Percentiles rank a stretch among this genome's conserved stretches.
Conservation (phyloP, 1,140 invertebrate species). For the Oncopeltus fasciatus region DNA sequence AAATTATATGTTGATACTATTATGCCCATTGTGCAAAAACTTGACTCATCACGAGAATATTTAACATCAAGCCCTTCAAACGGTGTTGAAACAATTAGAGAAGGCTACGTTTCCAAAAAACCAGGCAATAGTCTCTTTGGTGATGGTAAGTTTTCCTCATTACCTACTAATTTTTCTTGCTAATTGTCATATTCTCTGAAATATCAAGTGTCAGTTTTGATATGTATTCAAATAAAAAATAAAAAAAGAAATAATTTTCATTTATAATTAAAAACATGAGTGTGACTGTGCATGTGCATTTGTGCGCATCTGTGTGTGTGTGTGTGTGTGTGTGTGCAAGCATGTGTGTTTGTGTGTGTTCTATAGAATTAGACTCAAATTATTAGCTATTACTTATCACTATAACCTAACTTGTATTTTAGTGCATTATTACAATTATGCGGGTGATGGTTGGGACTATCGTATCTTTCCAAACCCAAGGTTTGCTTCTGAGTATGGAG, state of each 20-base stretch:
- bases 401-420: slow-evolving; percentile 27
- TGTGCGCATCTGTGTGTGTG: not conserved
- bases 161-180: not conserved
- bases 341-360: not conserved
- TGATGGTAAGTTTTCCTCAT: slow-evolving; percentile 49
- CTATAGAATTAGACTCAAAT: too few species aligned
- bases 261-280: too few species aligned
- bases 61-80: slow-evolving; percentile 86
- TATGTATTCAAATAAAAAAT: too few species aligned
- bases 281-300: not conserved
- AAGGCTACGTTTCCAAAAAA: slow-evolving; percentile 55
- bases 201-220: too few species aligned
- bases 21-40: slow-evolving; percentile 41
- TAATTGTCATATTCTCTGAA: too few species aligned
- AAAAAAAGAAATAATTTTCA: too few species aligned
- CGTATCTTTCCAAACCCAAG: slow-evolving; percentile 61
- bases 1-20: slow-evolving; percentile 74
- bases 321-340: not conserved
- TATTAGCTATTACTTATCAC: too few species aligned
- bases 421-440: slow-evolving; percentile 89
- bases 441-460: slow-evolving; percentile 65
- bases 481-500: slow-evolving; percentile 91
- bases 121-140: slow-evolving; percentile 71
- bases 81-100: slow-evolving; percentile 55
- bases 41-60: slow-evolving; percentile 51